Percentiles rank a stretch among this genome's conserved stretches.
Evolutionary conservation across 1,140 invertebrate genomes (phyloP).

Genomic region (Drosophila santomea): DNA sequence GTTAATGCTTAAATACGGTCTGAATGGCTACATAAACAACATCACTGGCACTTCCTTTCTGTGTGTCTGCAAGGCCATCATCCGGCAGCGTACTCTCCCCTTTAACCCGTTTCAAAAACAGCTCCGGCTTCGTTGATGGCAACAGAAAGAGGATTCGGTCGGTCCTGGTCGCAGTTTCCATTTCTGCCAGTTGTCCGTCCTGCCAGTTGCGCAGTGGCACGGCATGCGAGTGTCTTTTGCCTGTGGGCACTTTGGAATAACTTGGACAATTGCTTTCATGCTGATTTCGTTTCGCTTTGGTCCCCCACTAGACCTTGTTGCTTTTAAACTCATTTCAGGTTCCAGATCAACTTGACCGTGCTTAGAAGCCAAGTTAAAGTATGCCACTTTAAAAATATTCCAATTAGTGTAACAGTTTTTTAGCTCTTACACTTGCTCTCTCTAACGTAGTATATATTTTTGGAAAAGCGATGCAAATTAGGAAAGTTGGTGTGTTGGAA

Average conservation of each 20-base stretch:
- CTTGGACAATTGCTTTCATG: slow-evolving; percentile 74
- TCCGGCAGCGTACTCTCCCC: slow-evolving; percentile 23
- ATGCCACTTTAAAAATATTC: slow-evolving; percentile 44
- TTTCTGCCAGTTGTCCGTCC: slow-evolving; percentile 20
- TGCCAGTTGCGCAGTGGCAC: slow-evolving; percentile 5
- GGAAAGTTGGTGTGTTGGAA: neutral
- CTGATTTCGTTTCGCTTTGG: slow-evolving; percentile 62
- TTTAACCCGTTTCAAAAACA: slow-evolving; percentile 57
- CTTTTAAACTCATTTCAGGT: slow-evolving; percentile 45
- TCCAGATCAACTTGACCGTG: slow-evolving; percentile 49
- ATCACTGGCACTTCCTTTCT: slow-evolving; percentile 24
- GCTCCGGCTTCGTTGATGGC: slow-evolving; percentile 37
- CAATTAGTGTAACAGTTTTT: slow-evolving; percentile 60
- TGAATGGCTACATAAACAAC: slow-evolving; percentile 40
- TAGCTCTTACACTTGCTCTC: neutral
- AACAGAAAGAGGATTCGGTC: slow-evolving; percentile 33
- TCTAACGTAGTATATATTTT: slow-evolving; percentile 30
- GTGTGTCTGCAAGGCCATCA: slow-evolving; percentile 5
- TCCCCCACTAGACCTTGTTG: slow-evolving; percentile 20
- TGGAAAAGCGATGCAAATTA: neutral
- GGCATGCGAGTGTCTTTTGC: slow-evolving; percentile 28
- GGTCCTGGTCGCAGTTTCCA: slow-evolving; percentile 5
- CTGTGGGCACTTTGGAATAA: slow-evolving; percentile 55
- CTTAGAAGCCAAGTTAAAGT: slow-evolving; percentile 54
- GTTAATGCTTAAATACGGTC: slow-evolving; percentile 40